Evolutionary conservation across 2,797 vertebrate species (phyloP), one percentile per base, ranked within the genome.

Genomic region (Catharus ustulatus): DNA sequence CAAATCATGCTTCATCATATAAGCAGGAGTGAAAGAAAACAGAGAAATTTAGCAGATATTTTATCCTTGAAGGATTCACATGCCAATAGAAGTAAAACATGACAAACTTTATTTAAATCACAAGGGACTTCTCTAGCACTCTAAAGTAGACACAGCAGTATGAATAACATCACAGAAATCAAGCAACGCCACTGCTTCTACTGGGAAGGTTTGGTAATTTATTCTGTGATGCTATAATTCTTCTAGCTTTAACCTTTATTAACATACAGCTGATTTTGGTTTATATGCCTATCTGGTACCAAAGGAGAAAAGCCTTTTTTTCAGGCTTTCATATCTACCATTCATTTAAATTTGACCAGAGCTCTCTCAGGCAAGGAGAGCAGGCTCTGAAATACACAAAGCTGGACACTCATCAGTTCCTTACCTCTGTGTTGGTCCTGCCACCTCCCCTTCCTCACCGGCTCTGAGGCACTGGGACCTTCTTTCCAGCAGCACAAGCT

Each of bases 71-170:
- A 94, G 46, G 87, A 92, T 94, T 66, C 78, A 54, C 15, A 49
- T 72, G 83, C 54, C 90, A 89, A 89, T 23, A 76, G 15, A 76
- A 91, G 75, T 95, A 92, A 95, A 95, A 92, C 59, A 68, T 68
- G 68, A 83, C 18, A 91, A 97, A 96, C 68, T 97, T 96, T 92
- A 93, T 72, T 94, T 94, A 96, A 96, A 91, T 87, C 64, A 84
- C 20, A 58, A 77, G 51, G 80, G 74, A 94, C 59, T 89, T 83
- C 43, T 83, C 67, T 73, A 59, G 38, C 58, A 63, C 57, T 93
- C 63, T 71, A 81, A 95, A 94, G 90, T 63, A 92, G 94, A 97
- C 46, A 79, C 3, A 52, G 54, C 49, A n/a, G 27, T 52, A 90
- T 68, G 72, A 88, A n/a, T 75, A 90, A 95, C 22, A 57, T 42